phyloP scores from a whole-genome alignment of 2,888 invertebrate genomes.

The Cerastis leucographa region DNA sequence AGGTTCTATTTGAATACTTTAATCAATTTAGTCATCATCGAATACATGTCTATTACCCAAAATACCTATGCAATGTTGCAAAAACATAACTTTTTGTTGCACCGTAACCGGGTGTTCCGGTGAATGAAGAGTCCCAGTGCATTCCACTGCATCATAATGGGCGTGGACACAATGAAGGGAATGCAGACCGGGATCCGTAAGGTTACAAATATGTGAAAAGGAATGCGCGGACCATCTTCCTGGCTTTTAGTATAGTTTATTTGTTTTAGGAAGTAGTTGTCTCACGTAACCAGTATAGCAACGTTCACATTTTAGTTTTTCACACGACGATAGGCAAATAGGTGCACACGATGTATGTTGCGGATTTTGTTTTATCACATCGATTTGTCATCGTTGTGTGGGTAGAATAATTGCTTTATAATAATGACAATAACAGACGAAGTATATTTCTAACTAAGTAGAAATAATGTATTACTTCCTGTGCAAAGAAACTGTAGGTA shows the following conservation, averaged over 20 bases:
- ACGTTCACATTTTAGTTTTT: constrained; percentile 4
- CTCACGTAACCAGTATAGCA: background rate
- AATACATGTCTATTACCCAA: constrained; percentile 2
- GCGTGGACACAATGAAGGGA: constrained; percentile 80
- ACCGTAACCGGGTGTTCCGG: constrained; percentile 76
- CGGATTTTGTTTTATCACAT: constrained; percentile 52
- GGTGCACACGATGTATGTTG: background rate
- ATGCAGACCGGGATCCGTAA: constrained; percentile 75
- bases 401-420: constrained; percentile 67
- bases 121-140: constrained; percentile 76
- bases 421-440: constrained; percentile 60
- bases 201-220: constrained; percentile 81
- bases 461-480: constrained; percentile 60
- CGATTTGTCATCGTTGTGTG: constrained; percentile 60
- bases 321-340: background rate
- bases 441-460: constrained; percentile 48
- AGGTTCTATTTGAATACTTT: constrained; percentile 1
- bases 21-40: constrained; percentile 12
- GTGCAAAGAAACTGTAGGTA: constrained; percentile 54
- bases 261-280: constrained; percentile 34
- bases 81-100: constrained; percentile 56
- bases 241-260: constrained; percentile 55
- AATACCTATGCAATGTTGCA: background rate
- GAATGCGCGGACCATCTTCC: constrained; percentile 79
- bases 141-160: constrained; percentile 78